Evolutionary conservation across 2,113 vertebrate genomes (phyloP), one percentile per base, ranked within the genome.

Genomic region (Triplophysa siluroides): DNA sequence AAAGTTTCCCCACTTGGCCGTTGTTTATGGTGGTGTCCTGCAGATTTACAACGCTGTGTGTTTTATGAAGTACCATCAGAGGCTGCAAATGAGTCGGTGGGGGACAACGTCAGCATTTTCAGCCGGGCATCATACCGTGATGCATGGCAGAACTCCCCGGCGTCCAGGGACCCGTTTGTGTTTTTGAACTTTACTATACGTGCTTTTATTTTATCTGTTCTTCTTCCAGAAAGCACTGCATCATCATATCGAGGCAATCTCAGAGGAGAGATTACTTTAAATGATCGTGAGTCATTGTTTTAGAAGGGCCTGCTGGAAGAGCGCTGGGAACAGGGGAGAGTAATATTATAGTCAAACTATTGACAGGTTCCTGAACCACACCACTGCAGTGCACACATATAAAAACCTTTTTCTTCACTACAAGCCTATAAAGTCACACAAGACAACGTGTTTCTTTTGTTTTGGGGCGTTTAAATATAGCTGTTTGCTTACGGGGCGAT

Each of bases 21-120:
- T 91, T 91, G 90, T 93, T 92, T 92, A 91, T 79, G 85, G 87
- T 89, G 80, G 83, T 85, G 90, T 89, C 81, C 81, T 81, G 61
- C 80, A 88, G 89, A 92, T 93, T 92, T 93, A 92, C 88, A 90
- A 86, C 85, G 71, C 80, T 74, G 76, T 88, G 90, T 90, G 88
- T 91, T 93, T 93, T 92, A 92, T 93, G 88, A 92, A 91, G 89
- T 87, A 88, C 87, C 91, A 85, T 70, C 75, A 73, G 91, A 91
- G 92, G 87, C 87, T 88, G 88, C 85, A 85, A 86, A 90, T 86
- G 85, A 83, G 85, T 85, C 85, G 87, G 83, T 84, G 88, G 88
- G 85, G 86, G 88, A 85, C 84, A 80, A 80, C 84, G 87, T 92
- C 91, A 92, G 92, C 91, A 86, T 84, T 88, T 92, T 82, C 86